Percentiles rank a stretch among this genome's conserved stretches.
Conservation (phyloP, 1,140 invertebrate species). For the Cydia fagiglandana region DNA sequence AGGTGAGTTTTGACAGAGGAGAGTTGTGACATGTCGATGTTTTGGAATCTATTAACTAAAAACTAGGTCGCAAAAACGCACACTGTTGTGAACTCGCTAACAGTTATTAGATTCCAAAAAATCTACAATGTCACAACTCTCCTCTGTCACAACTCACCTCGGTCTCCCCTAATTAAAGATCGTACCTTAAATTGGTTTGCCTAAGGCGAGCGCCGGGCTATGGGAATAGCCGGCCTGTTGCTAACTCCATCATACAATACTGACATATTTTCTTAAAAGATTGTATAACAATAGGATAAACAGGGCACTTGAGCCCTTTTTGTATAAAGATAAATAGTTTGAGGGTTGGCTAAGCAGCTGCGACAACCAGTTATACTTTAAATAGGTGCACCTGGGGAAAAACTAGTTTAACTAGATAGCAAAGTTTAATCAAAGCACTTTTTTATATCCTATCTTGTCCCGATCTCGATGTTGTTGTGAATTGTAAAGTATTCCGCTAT, state of each 20-base stretch:
- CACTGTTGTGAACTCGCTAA: too few relatives aligned
- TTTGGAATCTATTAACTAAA: too few relatives aligned
- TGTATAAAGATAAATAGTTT: neutral
- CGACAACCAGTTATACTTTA: constrained; percentile 3
- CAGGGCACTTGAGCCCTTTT: neutral
- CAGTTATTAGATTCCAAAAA: too few relatives aligned
- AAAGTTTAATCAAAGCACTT: constrained; percentile 4
- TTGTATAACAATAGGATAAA: neutral
- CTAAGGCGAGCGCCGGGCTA: neutral
- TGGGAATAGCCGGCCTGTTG: neutral
- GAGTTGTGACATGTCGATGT: too few relatives aligned
- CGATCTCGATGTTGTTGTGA: too few relatives aligned
- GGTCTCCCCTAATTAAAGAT: too few relatives aligned
- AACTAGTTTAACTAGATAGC: neutral
- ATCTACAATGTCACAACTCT: too few relatives aligned
- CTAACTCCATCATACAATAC: constrained; percentile 1
- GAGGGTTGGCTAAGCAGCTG: constrained; percentile 21
- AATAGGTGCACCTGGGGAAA: neutral
- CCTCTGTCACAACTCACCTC: too few relatives aligned
- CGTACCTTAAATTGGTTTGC: neutral
- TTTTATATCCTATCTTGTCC: neutral
- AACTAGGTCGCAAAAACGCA: too few relatives aligned
- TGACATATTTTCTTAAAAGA: neutral
- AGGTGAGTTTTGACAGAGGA: too few relatives aligned
- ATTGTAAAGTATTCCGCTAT: too few relatives aligned